phyloP scores from a whole-genome alignment of 2,797 vertebrate species.

The Microhierax caerulescens region DNA sequence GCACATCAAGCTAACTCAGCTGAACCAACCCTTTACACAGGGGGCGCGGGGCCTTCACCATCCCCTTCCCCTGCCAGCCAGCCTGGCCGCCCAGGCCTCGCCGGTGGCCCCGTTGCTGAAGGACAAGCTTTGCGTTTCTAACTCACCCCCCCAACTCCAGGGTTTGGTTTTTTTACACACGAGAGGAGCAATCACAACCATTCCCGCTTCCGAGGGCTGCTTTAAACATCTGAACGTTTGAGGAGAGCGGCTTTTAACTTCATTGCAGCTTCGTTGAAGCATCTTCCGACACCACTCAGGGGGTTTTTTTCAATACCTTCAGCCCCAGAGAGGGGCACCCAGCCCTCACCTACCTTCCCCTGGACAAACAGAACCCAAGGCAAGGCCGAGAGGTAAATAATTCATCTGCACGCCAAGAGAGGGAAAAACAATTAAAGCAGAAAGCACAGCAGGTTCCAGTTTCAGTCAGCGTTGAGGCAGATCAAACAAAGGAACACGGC shows the following conservation, averaged over 20 bases:
- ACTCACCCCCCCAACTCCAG: not conserved
- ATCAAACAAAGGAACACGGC: conserved; percentile 26
- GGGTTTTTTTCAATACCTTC: not conserved
- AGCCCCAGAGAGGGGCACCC: not conserved
- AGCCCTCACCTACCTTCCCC: not conserved
- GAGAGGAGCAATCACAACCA: not conserved
- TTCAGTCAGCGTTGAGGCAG: not conserved
- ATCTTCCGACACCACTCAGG: not conserved
- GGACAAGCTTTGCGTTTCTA: not conserved
- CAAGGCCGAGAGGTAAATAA: not conserved
- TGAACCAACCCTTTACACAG: not conserved
- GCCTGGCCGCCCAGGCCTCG: no score
- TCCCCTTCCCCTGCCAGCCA: not conserved
- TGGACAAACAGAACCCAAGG: not conserved
- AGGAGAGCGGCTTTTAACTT: not conserved
- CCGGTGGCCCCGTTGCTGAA: no score
- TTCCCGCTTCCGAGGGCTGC: not conserved
- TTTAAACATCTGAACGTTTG: not conserved
- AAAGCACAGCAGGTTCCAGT: not conserved
- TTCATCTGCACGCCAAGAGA: conserved; percentile 12
- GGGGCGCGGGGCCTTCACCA: rapidly evolving
- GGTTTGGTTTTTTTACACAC: not conserved
- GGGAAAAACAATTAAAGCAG: not conserved
- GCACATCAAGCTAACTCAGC: not conserved
- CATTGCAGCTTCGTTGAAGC: not conserved